A percentile compares a stretch with the other conserved stretches of the same genome.
Evolutionary conservation across 2,113 vertebrate species (phyloP).

Genomic region (Megaceryle torquata): DNA sequence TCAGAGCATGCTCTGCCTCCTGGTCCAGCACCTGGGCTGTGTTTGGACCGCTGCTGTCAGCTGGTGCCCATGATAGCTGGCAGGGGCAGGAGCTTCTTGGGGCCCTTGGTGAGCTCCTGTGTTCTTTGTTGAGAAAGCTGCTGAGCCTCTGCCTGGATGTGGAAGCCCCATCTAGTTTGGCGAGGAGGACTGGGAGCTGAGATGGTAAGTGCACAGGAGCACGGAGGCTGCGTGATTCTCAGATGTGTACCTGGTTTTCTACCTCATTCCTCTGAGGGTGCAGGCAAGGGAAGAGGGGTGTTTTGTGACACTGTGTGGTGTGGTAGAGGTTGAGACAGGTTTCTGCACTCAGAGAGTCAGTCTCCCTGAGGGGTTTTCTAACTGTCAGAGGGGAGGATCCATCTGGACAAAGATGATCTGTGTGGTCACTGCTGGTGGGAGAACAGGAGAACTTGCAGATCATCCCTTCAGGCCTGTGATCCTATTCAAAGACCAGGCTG

Average conservation of each 20-base stretch:
- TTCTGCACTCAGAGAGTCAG: background rate
- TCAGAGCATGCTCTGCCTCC: fast-evolving
- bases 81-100: background rate
- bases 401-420: background rate
- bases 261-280: background rate
- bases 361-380: background rate
- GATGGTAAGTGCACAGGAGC: fast-evolving
- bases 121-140: background rate
- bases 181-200: fast-evolving
- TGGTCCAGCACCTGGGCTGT: fast-evolving
- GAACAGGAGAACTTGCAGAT: background rate
- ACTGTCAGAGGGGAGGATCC: background rate
- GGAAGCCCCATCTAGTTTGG: fast-evolving
- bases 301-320: fast-evolving
- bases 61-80: background rate
- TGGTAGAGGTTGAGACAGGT: background rate
- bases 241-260: background rate
- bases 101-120: fast-evolving
- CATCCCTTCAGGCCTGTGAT: too few relatives aligned
- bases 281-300: fast-evolving
- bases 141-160: fast-evolving
- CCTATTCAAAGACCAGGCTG: background rate
- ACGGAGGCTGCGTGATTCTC: fast-evolving
- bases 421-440: background rate
- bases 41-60: fast-evolving